Evolutionary conservation across 2,888 invertebrate species (phyloP).

Genomic region (Pedicia rivosa): DNA sequence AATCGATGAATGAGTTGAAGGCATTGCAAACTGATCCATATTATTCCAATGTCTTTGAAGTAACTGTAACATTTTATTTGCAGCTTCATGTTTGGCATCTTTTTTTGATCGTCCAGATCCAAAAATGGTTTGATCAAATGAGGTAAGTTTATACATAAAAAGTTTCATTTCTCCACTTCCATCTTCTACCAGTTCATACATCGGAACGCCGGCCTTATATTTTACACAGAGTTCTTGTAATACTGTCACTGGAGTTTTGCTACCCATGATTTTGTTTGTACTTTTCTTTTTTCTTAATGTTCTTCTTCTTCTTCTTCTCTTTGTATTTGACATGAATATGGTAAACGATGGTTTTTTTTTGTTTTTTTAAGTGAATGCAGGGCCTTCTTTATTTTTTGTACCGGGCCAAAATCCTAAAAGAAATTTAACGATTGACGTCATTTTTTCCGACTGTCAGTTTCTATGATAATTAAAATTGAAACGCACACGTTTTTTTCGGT

Average conservation of each 20-base stretch:
- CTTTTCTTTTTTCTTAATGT: too few relatives aligned
- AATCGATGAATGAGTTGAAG: constrained; percentile 11
- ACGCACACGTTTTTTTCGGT: too few relatives aligned
- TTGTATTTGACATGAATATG: too few relatives aligned
- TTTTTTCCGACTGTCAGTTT: too few relatives aligned
- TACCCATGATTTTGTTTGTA: too few relatives aligned
- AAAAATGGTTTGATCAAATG: constrained; percentile 24
- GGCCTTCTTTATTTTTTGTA: too few relatives aligned
- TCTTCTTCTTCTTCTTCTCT: too few relatives aligned
- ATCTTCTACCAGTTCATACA: constrained; percentile 20
- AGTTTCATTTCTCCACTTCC: constrained; percentile 17
- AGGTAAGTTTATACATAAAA: constrained; percentile 23
- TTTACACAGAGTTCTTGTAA: constrained; percentile 26
- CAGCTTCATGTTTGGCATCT: constrained; percentile 28
- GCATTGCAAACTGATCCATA: constrained; percentile 21
- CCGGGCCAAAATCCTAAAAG: too few relatives aligned
- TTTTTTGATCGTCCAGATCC: constrained; percentile 34
- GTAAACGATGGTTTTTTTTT: too few relatives aligned
- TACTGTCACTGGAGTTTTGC: constrained; percentile 25
- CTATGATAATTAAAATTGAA: too few relatives aligned
- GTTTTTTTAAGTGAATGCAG: too few relatives aligned
- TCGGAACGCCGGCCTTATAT: constrained; percentile 16
- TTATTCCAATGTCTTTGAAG: constrained; percentile 31
- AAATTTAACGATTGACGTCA: too few relatives aligned
- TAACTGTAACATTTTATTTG: constrained; percentile 26